Percentiles rank a stretch among this genome's conserved stretches.
These are phyloP conservation scores for Belonocnema kinseyi DNA, from an alignment of 1,140 invertebrate genomes.

Conservation along the genomic window DNA sequence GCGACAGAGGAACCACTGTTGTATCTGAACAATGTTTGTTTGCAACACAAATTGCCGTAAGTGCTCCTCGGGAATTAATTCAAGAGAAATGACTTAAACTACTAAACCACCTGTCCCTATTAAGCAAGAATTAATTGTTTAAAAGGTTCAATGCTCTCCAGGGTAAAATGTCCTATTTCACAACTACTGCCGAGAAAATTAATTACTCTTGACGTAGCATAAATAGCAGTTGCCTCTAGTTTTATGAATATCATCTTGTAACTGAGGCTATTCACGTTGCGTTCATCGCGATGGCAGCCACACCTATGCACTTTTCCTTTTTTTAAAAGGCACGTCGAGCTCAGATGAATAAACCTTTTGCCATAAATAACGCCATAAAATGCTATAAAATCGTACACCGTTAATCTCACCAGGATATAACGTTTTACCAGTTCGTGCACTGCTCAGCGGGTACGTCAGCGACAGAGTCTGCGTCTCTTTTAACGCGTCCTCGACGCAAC, in stretches of 20 bases:
- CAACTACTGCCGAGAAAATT: conserved; percentile 1
- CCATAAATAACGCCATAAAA: conserved; percentile 31
- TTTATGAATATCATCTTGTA: conserved; percentile 31
- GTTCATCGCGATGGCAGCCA: conserved; percentile 30
- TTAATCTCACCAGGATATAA: conserved; percentile 26
- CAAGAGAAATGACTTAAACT: too few relatives aligned
- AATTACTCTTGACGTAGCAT: conserved; percentile 26
- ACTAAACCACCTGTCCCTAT: too few relatives aligned
- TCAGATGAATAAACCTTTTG: conserved; percentile 25
- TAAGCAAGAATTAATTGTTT: neutral
- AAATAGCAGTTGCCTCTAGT: conserved; percentile 24
- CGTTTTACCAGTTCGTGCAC: neutral
- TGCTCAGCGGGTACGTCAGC: neutral
- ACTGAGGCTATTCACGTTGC: conserved; percentile 25
- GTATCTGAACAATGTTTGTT: too few relatives aligned
- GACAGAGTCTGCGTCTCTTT: conserved; percentile 9
- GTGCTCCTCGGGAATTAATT: too few relatives aligned
- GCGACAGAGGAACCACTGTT: too few relatives aligned
- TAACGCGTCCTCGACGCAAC: conserved; percentile 38
- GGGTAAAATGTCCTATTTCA: conserved; percentile 2
- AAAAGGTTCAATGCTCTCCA: conserved; percentile 3
- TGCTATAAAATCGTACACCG: conserved; percentile 26
- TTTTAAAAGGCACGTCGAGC: conserved; percentile 16
- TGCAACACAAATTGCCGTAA: too few relatives aligned
- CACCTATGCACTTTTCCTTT: conserved; percentile 25